phyloP scores from a whole-genome alignment of 2,113 vertebrate genomes.

The Cinclus cinclus region DNA sequence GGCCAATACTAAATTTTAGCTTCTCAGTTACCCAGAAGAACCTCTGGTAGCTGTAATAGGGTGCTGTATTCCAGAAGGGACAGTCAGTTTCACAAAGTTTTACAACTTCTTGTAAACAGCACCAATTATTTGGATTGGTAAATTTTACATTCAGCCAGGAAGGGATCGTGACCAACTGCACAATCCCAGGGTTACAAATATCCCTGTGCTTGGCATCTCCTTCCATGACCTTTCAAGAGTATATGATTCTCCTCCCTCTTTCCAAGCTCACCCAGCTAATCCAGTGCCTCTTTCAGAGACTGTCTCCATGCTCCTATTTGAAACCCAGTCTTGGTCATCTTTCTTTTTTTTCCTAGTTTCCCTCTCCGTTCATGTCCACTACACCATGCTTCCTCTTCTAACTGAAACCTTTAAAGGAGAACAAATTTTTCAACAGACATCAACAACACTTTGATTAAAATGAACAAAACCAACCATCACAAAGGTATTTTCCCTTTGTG shows the following conservation, averaged over 20 bases:
- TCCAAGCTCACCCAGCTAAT: neutral
- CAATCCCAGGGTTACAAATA: neutral
- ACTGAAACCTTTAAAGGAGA: neutral
- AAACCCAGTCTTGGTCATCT: neutral
- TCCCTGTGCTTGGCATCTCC: neutral
- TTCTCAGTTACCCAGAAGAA: neutral
- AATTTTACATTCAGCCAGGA: neutral
- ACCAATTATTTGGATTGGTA: neutral
- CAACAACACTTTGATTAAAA: neutral
- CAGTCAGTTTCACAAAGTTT: neutral
- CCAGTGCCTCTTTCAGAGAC: neutral
- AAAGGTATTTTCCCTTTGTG: neutral
- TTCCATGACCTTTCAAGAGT: neutral
- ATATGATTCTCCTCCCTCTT: neutral
- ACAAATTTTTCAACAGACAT: neutral
- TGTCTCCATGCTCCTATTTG: neutral
- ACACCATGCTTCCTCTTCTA: neutral
- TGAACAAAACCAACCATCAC: neutral
- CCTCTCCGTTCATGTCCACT: neutral
- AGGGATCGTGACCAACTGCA: accelerated
- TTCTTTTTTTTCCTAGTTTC: neutral
- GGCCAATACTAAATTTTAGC: neutral
- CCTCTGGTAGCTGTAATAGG: neutral
- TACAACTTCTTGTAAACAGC: neutral
- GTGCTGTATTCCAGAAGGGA: neutral